Base-by-base conservation (phyloP, 2,888 invertebrate species). In the Orthosia gothica region DNA sequence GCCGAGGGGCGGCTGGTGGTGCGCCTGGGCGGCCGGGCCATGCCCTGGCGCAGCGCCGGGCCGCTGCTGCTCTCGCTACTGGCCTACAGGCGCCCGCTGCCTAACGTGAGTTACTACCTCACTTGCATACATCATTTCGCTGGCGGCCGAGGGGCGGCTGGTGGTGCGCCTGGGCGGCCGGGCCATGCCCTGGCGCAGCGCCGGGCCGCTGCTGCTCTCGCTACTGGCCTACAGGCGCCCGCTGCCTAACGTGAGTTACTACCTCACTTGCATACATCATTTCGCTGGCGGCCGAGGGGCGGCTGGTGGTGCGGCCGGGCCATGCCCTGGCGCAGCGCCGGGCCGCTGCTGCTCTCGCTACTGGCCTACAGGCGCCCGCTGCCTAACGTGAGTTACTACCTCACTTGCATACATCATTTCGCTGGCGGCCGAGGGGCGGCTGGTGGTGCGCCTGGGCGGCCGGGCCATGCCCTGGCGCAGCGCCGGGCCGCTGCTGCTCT, bases 391-490 rank as follows among this genome's bases (percentile, higher is more conserved):
- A 96, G 96, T 91, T 40, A 7, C 32, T 32, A 32, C 40, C 40
- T 40, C 0, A 40, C 9, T 40, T 40, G 40, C 4, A 40, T 40
- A 40, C 40, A 40, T 40, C 40, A 40, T 40, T 40, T 40, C 40
- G n/a, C n/a, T n/a, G n/a, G n/a, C n/a, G n/a, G n/a, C 98, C 87
- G 98, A 98, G 91, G 98, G 98, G 58, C 98, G 98, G 90, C 97
- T 99, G 88, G 98, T 99, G 81, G 98, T 99, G 88, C 97, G 98
- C 89, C 97, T 99, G 81, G 98, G 98, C 13, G 98, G 98, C 88
- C 98, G 99, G 96, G 98, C 98, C 95, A 98, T 98, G 97, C 98
- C 98, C 90, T 99, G 99, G 99, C 97, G 98, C 86, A 98, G 98
- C 87, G 99, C 99, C 87, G 98, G 98, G 77, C 99, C 99, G 59